Evolutionary conservation across 1,140 invertebrate species (phyloP).

Genomic region (Doryteuthis pealeii): DNA sequence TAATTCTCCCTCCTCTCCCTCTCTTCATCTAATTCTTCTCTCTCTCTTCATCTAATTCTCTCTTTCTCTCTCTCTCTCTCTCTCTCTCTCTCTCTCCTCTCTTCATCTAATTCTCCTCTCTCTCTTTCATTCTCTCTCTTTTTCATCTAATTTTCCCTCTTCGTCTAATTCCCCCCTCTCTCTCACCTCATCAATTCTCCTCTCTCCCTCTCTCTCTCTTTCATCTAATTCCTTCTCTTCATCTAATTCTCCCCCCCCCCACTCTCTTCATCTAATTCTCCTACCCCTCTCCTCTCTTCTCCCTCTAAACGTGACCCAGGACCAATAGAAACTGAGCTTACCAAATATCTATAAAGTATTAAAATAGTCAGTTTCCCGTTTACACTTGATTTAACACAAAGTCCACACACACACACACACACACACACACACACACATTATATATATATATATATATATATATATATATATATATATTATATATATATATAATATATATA

Average conservation of each 20-base stretch:
- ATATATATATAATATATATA: too few relatives aligned
- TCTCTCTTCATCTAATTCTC: background rate
- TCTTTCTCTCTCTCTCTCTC: background rate
- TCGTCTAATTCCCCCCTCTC: background rate
- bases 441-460: too few relatives aligned
- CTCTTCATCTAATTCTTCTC: background rate
- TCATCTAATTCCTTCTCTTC: background rate
- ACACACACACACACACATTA: too few relatives aligned
- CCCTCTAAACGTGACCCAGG: background rate
- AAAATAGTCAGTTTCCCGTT: too few relatives aligned
- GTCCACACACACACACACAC: too few relatives aligned
- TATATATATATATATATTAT: too few relatives aligned
- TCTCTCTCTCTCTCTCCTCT: constrained; percentile 8
- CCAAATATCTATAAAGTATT: too few relatives aligned
- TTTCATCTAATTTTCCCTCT: background rate
- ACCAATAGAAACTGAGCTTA: too few relatives aligned
- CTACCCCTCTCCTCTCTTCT: background rate
- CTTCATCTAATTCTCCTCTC: background rate
- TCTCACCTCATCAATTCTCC: background rate
- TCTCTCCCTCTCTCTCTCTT: background rate
- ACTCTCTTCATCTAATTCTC: background rate
- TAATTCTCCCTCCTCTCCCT: background rate
- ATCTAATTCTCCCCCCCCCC: background rate
- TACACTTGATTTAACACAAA: too few relatives aligned
- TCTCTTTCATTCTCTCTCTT: background rate